Percentiles rank a stretch among this genome's conserved stretches.
Evolutionary conservation across 2,797 vertebrate species (phyloP).

Genomic region (Acrossocheilus fasciatus): DNA sequence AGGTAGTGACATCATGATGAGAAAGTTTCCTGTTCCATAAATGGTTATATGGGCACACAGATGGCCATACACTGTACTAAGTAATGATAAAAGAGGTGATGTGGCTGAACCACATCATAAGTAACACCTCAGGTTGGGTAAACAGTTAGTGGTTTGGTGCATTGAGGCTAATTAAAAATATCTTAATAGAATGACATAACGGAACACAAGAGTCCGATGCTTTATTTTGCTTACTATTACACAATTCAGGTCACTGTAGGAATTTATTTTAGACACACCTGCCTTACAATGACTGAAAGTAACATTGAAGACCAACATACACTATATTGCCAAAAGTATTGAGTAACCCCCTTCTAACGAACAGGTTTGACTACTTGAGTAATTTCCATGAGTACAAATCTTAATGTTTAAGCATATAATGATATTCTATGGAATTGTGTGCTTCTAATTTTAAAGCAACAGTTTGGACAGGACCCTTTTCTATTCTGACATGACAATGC

Average conservation of each 20-base stretch:
- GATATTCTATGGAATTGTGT: no score
- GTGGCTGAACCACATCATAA: conserved; percentile 21
- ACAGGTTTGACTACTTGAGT: no score
- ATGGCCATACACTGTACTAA: background rate
- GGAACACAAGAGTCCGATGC: background rate
- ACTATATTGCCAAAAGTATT: no score
- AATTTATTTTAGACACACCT: background rate
- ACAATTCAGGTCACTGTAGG: background rate
- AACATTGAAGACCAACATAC: background rate
- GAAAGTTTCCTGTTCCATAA: conserved; percentile 29
- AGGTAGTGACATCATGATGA: conserved; percentile 54
- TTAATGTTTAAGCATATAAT: no score
- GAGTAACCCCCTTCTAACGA: no score
- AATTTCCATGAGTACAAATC: no score
- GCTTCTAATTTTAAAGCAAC: no score
- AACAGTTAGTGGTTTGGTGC: background rate
- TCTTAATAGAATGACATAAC: background rate
- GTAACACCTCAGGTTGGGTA: conserved; percentile 25
- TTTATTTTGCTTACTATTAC: background rate
- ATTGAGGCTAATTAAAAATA: conserved; percentile 24
- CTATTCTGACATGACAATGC: no score
- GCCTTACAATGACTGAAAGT: background rate
- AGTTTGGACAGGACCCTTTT: no score
- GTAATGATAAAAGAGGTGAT: conserved; percentile 19
- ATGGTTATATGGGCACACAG: background rate